Evolutionary conservation across 1,140 invertebrate genomes (phyloP), one percentile per base, ranked within the genome.

Genomic region (Philotrypesis tridentata): DNA sequence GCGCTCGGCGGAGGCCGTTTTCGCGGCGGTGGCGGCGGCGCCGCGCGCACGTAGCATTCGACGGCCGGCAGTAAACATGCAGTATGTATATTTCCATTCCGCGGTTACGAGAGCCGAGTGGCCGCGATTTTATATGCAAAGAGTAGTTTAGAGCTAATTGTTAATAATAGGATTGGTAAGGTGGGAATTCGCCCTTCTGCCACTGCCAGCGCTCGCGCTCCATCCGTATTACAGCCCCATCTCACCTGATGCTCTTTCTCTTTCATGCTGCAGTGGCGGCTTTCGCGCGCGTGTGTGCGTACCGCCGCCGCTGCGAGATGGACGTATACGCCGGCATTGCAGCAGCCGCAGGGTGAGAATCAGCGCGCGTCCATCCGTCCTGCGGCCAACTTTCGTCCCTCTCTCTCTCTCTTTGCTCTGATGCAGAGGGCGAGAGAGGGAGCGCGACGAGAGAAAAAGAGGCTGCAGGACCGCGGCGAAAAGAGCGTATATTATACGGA

Each of bases 81-180:
- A 91, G 89, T 91, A 92, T 92, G 91, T 91, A 92, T 91, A 91
- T 90, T 92, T 91, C 90, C 90, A 92, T 91, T 92, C 89, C 89
- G 87, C 85, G 86, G 87, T 90, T 90, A 90, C 87, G 89, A 90
- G 88, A 90, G 88, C 83, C 84, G 88, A 88, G 89, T 85, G 88
- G 5, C 63, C 84, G 85, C 84, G 87, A 90, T 91, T 91, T 90
- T 88, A 90, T 90, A 92, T 92, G 91, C 91, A 92, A 91, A 91
- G 90, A 91, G 90, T 91, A 91, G 91, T 91, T 92, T 91, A 90
- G 87, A 91, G 89, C 89, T 91, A 92, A 92, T 92, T 92, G 90
- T 92, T 92, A 91, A 92, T 92, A 91, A 91, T 92, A 91, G 90
- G 90, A 92, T 91, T 91, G 91, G 91, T 91, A 91, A 91, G 91